Conservation (phyloP, 2,113 vertebrate genomes). For the Theristicus caerulescens region DNA sequence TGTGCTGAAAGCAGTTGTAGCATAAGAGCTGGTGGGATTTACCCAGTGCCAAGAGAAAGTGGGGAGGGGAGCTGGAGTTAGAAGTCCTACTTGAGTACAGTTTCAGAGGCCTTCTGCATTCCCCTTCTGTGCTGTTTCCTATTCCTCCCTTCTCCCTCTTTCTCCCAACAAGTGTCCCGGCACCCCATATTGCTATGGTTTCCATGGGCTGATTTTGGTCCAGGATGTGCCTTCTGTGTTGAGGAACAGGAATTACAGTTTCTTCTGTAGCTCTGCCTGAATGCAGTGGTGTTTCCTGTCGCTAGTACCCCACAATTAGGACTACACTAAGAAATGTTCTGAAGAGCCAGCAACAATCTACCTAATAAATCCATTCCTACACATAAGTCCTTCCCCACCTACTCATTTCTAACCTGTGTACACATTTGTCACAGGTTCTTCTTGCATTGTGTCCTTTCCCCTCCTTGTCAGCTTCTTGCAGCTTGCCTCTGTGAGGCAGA, state of each 20-base stretch:
- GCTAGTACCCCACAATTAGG: not conserved
- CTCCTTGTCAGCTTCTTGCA: not conserved
- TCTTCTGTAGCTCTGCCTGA: not conserved
- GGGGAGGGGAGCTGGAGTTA: not conserved
- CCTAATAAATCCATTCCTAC: not conserved
- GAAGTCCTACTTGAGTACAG: not conserved
- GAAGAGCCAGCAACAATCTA: not conserved
- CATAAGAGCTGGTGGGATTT: not conserved
- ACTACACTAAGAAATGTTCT: not conserved
- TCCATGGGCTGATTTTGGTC: not conserved
- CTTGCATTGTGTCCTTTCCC: not conserved
- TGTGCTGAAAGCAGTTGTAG: not conserved
- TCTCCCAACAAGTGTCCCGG: not conserved
- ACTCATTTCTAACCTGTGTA: not conserved
- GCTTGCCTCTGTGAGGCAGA: not conserved
- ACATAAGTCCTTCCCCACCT: not conserved
- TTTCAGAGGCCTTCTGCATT: not conserved
- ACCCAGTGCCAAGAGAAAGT: not conserved
- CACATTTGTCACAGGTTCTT: not conserved
- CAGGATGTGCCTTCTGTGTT: not conserved
- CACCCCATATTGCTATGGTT: not conserved
- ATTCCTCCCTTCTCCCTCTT: not conserved
- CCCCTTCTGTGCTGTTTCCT: not conserved
- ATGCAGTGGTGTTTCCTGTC: fast-evolving
- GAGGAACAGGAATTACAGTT: not conserved